Base-by-base conservation (phyloP, 2,113 vertebrate genomes). In the Lanius collurio region DNA sequence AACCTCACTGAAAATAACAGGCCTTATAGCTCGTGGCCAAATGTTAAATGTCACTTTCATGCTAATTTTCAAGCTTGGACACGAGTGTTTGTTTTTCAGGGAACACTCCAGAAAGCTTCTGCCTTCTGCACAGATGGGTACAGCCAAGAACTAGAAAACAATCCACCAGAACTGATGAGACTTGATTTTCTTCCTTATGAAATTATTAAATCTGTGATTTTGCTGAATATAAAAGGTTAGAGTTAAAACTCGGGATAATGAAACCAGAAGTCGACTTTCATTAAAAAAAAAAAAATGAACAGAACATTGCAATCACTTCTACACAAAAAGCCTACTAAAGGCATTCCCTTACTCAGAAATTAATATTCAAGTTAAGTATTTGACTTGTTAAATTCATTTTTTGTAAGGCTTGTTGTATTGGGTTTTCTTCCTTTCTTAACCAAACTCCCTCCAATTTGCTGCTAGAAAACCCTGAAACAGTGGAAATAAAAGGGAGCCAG, bases 41-140 rank as follows among this genome's bases (percentile, higher is more conserved):
- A 89, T 77, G 59, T 10, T 78, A 95, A 96, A 96, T 95, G 93
- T 89, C 92, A 96, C 88, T 96, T 93, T 62, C 92, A 87, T 92
- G 63, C 68, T 94, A 50, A 94, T 96, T 93, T 94, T 92, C 37
- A 49, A 71, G 92, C 90, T 64, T 83, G 75, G 90, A 55, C 82
- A 64, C 60, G 64, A 92, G 91, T 44, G 31, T 84, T 95, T 96
- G 79, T 96, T 94, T 93, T 92, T 78, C 65, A 90, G 65, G 79
- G 92, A 93, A 90, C 0, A 26, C 71, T 93, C 75, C 60, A 80
- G 73, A 92, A 96, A 96, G 80, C 52, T 20, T 88, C 37, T 74
- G 83, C 83, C 82, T 95, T 90, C 90, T 87, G 91, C n/a, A 23
- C 60, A 89, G 81, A 89, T 28, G 73, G 69, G 37, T 64, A 71